Evolutionary conservation across 2,113 vertebrate genomes (phyloP), one percentile per base, ranked within the genome.

Genomic region (Nothocercus julius): DNA sequence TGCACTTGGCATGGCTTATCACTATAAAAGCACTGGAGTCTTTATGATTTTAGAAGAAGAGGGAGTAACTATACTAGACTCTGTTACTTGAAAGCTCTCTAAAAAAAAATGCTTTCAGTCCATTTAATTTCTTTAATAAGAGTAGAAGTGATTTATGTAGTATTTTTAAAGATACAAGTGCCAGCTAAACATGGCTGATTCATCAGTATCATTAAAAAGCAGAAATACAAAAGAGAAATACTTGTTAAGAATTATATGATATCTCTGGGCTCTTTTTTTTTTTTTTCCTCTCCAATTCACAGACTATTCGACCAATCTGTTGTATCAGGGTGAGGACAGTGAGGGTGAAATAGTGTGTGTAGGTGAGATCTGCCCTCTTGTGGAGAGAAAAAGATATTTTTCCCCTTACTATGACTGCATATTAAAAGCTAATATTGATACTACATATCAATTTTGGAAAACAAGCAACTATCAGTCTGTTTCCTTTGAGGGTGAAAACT

Each of bases 351-450:
- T 9, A 4, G 62, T 90, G 69, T 45, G 70, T 68, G 47, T 86
- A 84, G 96, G 92, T 6, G 80, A 92, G 96, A 98, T 85, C 91
- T 80, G 93, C 97, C 97, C 97, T 97, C 97, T 98, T 96, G 95
- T 97, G 98, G 97, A 88, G 86, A 97, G 86, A 96, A 92, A 51
- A 77, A 44, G 42, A 44, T 86, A 73, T 42, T 91, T 84, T 92
- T 61, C 78, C 45, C 38, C 14, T 38, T 4, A 0, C 27, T 40
- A 8, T 34, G 69, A 2, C 61, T 15, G 45, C 0, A 1, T 44
- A 66, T 9, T 10, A 51, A 6, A 34, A 89, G 56, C 25, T 4
- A 38, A 68, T 38, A 4, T 30, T 3, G 4, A 2, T 7, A 20
- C 44, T 38, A 74, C 9, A 2, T 51, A 27, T 1, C 19, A 69